Conservation (phyloP, 2,113 vertebrate genomes). For the Turdus rufiventris region DNA sequence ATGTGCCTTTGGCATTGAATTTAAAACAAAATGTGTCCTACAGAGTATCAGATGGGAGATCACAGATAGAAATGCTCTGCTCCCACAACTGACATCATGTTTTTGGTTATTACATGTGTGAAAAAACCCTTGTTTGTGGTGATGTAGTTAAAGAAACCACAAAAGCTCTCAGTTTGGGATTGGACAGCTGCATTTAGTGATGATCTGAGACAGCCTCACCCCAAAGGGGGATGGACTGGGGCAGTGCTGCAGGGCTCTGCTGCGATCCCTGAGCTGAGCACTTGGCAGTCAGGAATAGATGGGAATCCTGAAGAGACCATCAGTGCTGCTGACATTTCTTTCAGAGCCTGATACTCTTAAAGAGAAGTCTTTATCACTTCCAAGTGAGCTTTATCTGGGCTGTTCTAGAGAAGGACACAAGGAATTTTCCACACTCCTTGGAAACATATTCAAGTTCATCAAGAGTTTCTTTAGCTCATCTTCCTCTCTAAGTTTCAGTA, state of each 20-base stretch:
- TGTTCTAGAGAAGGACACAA: background rate
- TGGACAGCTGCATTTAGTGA: background rate
- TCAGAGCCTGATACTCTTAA: background rate
- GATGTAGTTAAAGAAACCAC: background rate
- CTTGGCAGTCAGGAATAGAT: background rate
- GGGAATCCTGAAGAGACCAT: background rate
- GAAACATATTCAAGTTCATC: background rate
- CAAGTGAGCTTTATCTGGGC: background rate
- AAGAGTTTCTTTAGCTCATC: background rate
- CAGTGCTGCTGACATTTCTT: background rate
- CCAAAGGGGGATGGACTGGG: accelerated
- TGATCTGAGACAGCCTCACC: background rate
- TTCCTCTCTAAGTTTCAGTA: background rate
- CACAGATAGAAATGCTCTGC: background rate
- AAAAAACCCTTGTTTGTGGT: background rate
- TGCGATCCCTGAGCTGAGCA: background rate
- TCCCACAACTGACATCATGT: background rate
- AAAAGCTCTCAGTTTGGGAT: background rate
- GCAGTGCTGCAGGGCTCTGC: background rate
- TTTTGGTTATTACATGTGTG: background rate
- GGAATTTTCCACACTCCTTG: background rate
- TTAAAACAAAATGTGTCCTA: background rate
- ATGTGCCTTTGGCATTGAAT: background rate
- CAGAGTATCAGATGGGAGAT: background rate
- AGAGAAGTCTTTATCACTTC: background rate